Evolutionary conservation across 2,113 vertebrate genomes (phyloP), one percentile per base, ranked within the genome.

Genomic region (Daboia siamensis): DNA sequence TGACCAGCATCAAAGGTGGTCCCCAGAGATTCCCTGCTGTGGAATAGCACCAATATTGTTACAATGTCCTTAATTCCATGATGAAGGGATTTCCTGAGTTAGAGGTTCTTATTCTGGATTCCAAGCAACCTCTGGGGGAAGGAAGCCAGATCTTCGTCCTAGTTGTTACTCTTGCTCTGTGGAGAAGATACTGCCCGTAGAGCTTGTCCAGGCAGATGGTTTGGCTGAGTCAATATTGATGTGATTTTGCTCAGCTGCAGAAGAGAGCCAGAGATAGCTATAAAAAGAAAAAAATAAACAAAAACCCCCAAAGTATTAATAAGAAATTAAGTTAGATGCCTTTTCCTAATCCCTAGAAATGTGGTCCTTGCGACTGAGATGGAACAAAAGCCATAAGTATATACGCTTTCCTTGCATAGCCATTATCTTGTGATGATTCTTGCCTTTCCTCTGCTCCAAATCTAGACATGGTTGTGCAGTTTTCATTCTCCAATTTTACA

Each of bases 181-280:
- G 46, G 46, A n/a, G 88, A 46, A 90, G 85, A 88, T 26, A 80
- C 55, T 0, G 91, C 91, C 17, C 84, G 89, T 44, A 94, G 89
- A 55, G 93, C 93, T 84, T 92, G 93, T 29, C 87, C 89, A 3
- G 91, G 93, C 52, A 94, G 39, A n/a, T 54, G 85, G 4, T 52
- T 33, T 69, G 93, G 93, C 29, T 92, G 88, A 33, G 91, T 94
- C 88, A 94, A 48, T 86, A 93, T 92, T 23, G 93, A 90, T 0
- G 93, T 94, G 89, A 94, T 80, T 91, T 92, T 94, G 89, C 91
- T 92, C 46, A 94, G 91, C 84, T 94, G 61, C 64, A 94, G 85
- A 20, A 92, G 93, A 48, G 93, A 92, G 64, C 89, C 56, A 87
- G 93, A 94, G 9, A 92, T 64, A 57, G 93, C 93, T 94, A 86